A percentile compares a stretch with the other conserved stretches of the same genome.
phyloP scores from a whole-genome alignment of 35 echinoderm and acorn worm species.

The Lytechinus pictus region DNA sequence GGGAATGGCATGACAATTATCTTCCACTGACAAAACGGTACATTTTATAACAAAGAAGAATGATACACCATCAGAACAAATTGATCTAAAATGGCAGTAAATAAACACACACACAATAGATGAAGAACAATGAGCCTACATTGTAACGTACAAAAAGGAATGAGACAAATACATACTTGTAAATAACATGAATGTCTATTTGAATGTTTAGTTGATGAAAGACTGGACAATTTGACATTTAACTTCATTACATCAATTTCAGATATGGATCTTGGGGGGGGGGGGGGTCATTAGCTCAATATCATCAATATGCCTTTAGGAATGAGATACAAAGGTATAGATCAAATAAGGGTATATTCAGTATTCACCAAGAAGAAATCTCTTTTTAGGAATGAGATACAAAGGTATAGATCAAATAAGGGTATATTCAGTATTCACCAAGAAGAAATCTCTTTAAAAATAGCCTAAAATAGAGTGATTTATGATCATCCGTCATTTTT shows the following conservation, averaged over 20 bases:
- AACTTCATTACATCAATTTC: not conserved
- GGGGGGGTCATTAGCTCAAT: not conserved
- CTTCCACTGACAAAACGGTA: not conserved
- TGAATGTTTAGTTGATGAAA: not conserved
- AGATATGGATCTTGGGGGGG: not conserved
- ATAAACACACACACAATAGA: not conserved
- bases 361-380: no score
- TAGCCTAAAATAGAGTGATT: no score
- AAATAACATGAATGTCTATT: not conserved
- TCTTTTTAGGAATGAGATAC: no score
- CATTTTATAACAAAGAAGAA: not conserved
- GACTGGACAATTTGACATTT: not conserved
- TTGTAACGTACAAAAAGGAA: not conserved
- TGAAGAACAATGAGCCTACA: not conserved
- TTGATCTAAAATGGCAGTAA: constrained; percentile 1
- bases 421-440: no score
- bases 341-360: no score
- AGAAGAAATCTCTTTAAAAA: no score
- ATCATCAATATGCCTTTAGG: not conserved
- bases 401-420: no score
- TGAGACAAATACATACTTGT: not conserved
- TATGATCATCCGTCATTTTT: no score
- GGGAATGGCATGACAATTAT: not conserved
- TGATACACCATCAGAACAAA: not conserved
- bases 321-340: no score